Evolutionary conservation across 2,113 vertebrate genomes (phyloP).

Genomic region (Oreotrochilus melanogaster): DNA sequence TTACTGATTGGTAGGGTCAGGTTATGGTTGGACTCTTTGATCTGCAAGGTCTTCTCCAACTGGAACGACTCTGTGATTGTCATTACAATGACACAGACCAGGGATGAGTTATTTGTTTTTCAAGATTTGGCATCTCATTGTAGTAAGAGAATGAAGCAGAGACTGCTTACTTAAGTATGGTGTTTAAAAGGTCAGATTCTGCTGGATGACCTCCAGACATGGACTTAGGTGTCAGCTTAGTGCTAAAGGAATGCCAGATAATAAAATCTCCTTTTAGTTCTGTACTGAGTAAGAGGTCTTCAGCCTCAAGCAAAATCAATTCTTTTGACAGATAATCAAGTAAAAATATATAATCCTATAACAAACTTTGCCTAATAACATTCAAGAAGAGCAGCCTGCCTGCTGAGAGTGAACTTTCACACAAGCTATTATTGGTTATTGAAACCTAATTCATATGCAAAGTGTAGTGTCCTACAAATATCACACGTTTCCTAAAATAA

Average conservation of each 20-base stretch:
- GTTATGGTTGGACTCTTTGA: too few relatives aligned
- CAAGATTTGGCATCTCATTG: neutral
- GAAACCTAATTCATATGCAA: neutral
- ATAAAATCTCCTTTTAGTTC: neutral
- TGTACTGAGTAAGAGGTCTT: neutral
- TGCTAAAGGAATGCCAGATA: neutral
- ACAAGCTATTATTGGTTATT: neutral
- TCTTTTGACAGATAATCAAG: neutral
- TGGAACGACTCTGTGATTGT: too few relatives aligned
- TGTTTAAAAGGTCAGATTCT: neutral
- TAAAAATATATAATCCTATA: neutral
- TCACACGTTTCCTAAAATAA: neutral
- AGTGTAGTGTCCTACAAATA: neutral
- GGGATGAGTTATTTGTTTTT: neutral
- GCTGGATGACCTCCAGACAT: neutral
- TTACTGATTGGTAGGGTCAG: too few relatives aligned
- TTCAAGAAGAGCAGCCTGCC: neutral
- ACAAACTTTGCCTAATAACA: neutral
- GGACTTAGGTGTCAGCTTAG: neutral
- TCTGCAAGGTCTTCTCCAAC: too few relatives aligned
- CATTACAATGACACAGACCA: neutral
- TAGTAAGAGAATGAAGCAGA: neutral
- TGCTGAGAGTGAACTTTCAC: neutral
- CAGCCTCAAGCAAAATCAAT: neutral
- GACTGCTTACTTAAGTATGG: accelerated